Base-by-base conservation (phyloP, 2,113 vertebrate genomes). In the Toxotes chatareus region DNA sequence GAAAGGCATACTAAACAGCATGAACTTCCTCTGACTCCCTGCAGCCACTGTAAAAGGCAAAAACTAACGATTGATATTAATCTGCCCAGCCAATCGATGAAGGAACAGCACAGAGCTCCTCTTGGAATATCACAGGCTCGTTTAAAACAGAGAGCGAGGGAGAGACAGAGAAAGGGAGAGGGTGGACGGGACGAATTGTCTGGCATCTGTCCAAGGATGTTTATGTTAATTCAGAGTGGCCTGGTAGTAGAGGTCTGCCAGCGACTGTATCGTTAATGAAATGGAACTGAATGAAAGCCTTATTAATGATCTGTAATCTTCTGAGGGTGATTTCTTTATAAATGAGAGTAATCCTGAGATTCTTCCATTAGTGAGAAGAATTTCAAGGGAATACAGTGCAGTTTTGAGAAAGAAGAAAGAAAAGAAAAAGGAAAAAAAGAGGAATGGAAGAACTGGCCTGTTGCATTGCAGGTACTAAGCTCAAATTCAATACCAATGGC, bases 21-120 rank as follows among this genome's bases (percentile, higher is more conserved):
- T 85, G 84, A 91, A 92, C 83, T 89, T 87, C 23, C 51, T 38
- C 59, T 61, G 76, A 87, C 82, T 89, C 82, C 81, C 62, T 16
- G 23, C 27, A 76, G 80, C 79, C 42, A 71, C 49, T 14, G 75
- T 74, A 89, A 89, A 55, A 84, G 47, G 68, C 44, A 73, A 66
- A 77, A 86, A 78, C 53, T 42, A 88, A 83, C 56, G 75, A 85
- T 63, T 83, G 87, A 83, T 91, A 91, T 89, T 86, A 90, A 91
- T 91, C 91, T 88, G 74, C 77, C 31, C 8, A 23, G 69, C 44
- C 32, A 38, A 88, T 92, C 88, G 55, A 91, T 91, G 75, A 80
- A 64, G 69, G 63, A 84, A 74, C 49, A 56, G 79, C 31, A 11
- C 79, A 19, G 42, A 73, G 70, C 83, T 84, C 74, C 75, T 73